Conservation (phyloP, 2,113 vertebrate species). For the Tauraco erythrolophus region DNA sequence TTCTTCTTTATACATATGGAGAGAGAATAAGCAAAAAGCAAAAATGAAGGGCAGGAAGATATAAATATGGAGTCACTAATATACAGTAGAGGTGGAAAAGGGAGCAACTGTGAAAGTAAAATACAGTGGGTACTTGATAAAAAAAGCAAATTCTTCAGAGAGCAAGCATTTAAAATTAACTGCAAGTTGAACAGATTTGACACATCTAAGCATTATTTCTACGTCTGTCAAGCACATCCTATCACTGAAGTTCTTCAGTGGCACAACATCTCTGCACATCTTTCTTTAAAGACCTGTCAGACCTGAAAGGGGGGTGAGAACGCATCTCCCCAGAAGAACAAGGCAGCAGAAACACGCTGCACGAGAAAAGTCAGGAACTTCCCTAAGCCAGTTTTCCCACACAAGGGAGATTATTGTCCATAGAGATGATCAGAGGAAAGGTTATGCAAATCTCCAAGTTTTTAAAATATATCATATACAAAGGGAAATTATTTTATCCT, state of each 20-base stretch:
- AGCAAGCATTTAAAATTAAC: not conserved
- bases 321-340: not conserved
- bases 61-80: not conserved
- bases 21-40: not conserved
- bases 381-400: not conserved
- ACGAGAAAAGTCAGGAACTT: not conserved
- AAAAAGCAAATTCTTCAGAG: not conserved
- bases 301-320: not conserved
- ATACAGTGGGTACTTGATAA: not conserved
- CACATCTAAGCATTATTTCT: not conserved
- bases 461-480: not conserved
- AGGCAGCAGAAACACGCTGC: not conserved
- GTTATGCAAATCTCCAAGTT: not conserved
- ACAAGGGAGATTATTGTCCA: not conserved
- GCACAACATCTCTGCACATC: not conserved
- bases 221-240: not conserved
- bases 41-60: not conserved
- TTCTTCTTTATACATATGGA: not conserved
- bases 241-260: not conserved
- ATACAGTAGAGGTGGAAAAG: not conserved
- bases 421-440: not conserved
- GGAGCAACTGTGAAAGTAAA: not conserved
- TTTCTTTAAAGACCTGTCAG: not conserved
- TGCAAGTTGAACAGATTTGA: not conserved
- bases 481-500: not conserved